Evolutionary conservation across 2,888 invertebrate genomes (phyloP), one percentile per base, ranked within the genome.

Genomic region (Salpingus planirostris): DNA sequence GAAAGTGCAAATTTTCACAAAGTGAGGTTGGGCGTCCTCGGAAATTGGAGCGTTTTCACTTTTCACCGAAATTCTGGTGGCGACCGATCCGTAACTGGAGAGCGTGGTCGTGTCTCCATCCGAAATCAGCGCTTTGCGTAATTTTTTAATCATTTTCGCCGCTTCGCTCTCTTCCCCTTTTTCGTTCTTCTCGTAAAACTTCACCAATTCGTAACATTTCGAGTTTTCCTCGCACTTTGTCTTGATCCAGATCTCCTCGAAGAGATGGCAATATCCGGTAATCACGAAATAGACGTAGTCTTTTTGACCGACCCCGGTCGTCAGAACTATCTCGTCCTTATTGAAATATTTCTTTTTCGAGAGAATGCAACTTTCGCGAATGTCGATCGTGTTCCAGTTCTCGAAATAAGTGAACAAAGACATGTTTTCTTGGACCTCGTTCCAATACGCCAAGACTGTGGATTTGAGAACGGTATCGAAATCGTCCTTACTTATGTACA

Each of bases 331-430:
- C 46, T 78, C 73, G 42, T 74, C 71, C 0, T 62, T 42, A 11
- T 62, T 60, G 48, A 66, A 79, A 2, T 68, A 58, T 50, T 71
- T 73, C 52, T 76, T 69, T 60, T 73, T 76, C 3, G 78, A 73
- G 13, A 78, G 64, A 44, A 79, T 75, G 47, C 78, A 79, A 48
- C 78, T 77, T 57, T 80, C 79, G 25, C 76, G 68, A 29, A 69
- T 68, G 0, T 73, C 67, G 1, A 71, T 67, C 54, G 72, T 70
- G 46, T 71, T 70, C 61, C 78, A 73, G 7, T 66, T 66, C 44
- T 76, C 70, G 49, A 80, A 80, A 50, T 80, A 80, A 25, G 71
- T 70, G 41, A 80, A 79, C 24, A 68, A 67, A 2, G 69, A 64
- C 67, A 80, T 70, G 1, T 76, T 75, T 3, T 60, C 60, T 25